phyloP scores from a whole-genome alignment of 2,888 invertebrate species.

The Xestia sexstrigata region DNA sequence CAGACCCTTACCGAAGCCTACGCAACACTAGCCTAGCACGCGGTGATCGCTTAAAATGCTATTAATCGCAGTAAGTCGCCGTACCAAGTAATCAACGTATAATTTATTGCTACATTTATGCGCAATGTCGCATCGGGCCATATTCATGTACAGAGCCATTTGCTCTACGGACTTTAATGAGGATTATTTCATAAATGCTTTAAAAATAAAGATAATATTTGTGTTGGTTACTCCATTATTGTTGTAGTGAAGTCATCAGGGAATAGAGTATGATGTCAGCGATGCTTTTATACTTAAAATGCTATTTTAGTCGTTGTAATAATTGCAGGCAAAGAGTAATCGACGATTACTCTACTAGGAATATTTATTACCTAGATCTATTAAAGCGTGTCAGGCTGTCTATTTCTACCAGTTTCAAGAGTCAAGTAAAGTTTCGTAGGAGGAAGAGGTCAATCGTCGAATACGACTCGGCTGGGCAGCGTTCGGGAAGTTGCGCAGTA shows the following conservation, averaged over 20 bases:
- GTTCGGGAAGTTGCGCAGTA: too few relatives aligned
- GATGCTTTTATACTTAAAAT: slow-evolving; percentile 17
- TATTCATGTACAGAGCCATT: slow-evolving; percentile 52
- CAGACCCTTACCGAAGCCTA: slow-evolving; percentile 47
- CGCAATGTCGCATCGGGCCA: slow-evolving; percentile 58
- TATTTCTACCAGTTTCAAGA: neutral
- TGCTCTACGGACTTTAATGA: slow-evolving; percentile 35
- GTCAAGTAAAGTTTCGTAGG: too few relatives aligned
- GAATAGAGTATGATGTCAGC: neutral
- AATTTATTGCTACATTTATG: slow-evolving; percentile 61
- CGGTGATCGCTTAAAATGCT: slow-evolving; percentile 61
- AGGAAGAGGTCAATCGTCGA: too few relatives aligned
- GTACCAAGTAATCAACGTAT: slow-evolving; percentile 52
- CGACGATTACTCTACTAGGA: neutral
- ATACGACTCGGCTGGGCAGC: too few relatives aligned
- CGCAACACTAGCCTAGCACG: slow-evolving; percentile 45
- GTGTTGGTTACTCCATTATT: slow-evolving; percentile 16
- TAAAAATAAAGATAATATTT: slow-evolving; percentile 25
- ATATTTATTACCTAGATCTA: neutral
- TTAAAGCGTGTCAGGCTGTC: neutral
- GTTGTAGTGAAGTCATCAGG: slow-evolving; percentile 7
- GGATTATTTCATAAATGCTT: slow-evolving; percentile 38
- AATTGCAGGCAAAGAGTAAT: neutral
- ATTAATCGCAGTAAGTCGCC: slow-evolving; percentile 59
- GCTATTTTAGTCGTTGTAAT: neutral